These are phyloP conservation scores for Tiliacea citrago DNA, from an alignment of 2,888 invertebrate genomes.

Conservation along the genomic window DNA sequence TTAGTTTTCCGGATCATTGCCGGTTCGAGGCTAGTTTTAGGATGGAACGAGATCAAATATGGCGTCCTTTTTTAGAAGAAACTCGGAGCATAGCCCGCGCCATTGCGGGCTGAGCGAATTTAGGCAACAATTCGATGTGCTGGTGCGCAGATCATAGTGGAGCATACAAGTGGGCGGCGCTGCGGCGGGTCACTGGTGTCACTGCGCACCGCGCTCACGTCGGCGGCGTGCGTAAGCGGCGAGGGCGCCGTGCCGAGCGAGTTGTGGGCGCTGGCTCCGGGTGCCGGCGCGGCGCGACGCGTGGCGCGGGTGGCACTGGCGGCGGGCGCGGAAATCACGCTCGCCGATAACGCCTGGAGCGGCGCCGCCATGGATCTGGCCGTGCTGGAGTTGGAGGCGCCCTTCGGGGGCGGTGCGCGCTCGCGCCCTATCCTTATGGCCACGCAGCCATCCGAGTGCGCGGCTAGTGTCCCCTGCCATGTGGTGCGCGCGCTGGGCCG, in stretches of 20 bases:
- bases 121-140: neutral
- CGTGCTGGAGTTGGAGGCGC: conserved; percentile 78
- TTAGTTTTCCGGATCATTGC: neutral
- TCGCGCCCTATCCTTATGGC: conserved; percentile 80
- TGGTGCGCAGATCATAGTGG: conserved; percentile 71
- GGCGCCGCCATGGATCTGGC: conserved; percentile 73
- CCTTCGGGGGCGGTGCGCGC: conserved; percentile 73
- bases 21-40: neutral
- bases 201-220: conserved; percentile 76
- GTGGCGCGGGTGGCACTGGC: conserved; percentile 63
- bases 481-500: conserved; percentile 70
- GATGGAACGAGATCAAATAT: neutral
- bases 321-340: conserved; percentile 48
- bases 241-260: conserved; percentile 54
- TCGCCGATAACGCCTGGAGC: conserved; percentile 38
- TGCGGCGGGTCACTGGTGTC: conserved; percentile 72
- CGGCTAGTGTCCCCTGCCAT: conserved; percentile 69
- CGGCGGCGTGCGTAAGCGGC: conserved; percentile 72
- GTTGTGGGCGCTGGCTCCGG: conserved; percentile 73
- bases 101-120: neutral
- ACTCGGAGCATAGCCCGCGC: neutral
- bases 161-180: conserved; percentile 69
- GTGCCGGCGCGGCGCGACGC: conserved; percentile 59
- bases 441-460: conserved; percentile 71
- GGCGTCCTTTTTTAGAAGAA: neutral